Percentiles rank a stretch among this genome's conserved stretches.
Conservation (phyloP, 2,888 invertebrate genomes). For the Muscina levida region DNA sequence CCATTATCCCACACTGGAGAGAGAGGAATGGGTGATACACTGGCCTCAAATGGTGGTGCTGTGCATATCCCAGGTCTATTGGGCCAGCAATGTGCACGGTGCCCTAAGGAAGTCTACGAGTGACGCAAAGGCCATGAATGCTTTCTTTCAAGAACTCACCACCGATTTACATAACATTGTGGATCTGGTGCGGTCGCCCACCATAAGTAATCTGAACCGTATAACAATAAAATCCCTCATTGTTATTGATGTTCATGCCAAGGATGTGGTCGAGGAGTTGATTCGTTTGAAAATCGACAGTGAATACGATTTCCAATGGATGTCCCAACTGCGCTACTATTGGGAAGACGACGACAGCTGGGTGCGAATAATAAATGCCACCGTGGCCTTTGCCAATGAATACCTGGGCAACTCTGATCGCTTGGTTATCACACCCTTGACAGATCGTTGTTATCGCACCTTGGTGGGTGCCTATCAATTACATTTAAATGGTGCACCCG, state of each 20-base stretch:
- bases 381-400: conserved; percentile 86
- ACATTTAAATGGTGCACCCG: conserved; percentile 86
- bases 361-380: conserved; percentile 85
- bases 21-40: conserved; percentile 82
- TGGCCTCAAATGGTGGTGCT: conserved; percentile 85
- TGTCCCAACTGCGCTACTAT: conserved; percentile 87
- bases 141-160: conserved; percentile 80
- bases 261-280: conserved; percentile 84
- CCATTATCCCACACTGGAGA: conserved; percentile 77
- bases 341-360: conserved; percentile 82
- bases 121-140: conserved; percentile 77
- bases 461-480: conserved; percentile 86
- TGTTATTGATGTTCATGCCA: conserved; percentile 86
- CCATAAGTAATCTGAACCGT: conserved; percentile 82
- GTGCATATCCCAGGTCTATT: conserved; percentile 83
- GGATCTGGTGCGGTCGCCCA: conserved; percentile 82
- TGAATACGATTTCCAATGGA: conserved; percentile 86
- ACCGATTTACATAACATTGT: conserved; percentile 82
- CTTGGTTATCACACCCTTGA: conserved; percentile 83
- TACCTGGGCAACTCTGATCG: conserved; percentile 86
- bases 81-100: conserved; percentile 84
- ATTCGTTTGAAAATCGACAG: conserved; percentile 81
- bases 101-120: conserved; percentile 80
- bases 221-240: conserved; percentile 86
- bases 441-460: conserved; percentile 86